Evolutionary conservation across 2,888 invertebrate species (phyloP), one percentile per base, ranked within the genome.

Genomic region (Rhagonycha lutea): DNA sequence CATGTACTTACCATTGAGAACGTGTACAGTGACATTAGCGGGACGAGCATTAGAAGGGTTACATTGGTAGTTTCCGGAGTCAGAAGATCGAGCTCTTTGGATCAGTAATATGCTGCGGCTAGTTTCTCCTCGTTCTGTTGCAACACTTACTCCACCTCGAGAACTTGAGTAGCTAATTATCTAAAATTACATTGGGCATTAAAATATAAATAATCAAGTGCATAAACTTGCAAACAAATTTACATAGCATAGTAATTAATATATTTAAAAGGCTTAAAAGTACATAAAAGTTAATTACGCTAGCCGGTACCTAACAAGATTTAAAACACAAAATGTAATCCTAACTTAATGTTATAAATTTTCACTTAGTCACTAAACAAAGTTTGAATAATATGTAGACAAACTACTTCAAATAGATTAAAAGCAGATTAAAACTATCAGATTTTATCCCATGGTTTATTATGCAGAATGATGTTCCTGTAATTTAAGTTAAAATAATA

Each of bases 151-250:
- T 68, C 97, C 97, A 69, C 97, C 97, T 82, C 97, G 91, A 72
- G 94, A 94, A 76, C 96, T 96, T 87, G 97, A 96, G 89, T 97
- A 97, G 91, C 95, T 97, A 89, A 97, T 97, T 89, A 96, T 96
- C 96, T 97, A 91, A 65, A 88, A 89, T 78, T 24, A 18, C n/a
- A 47, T 47, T 47, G n/a, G 47, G 12, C 7, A 47, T 47, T 47
- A 47, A 47, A 47, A 47, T 47, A 47, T 47, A 47, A 82, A 81
- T 81, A 82, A 80, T 78, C 12, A 32, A 12, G n/a, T 47, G 5
- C 32, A 4, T 47, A 47, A 47, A 47, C n/a, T 32, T n/a, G n/a
- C 47, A 47, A 47, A 47, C 47, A 47, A 47, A 47, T 47, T 47
- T 47, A 8, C 47, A 47, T 47, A 47, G 7, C n/a, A 47, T n/a